A percentile compares a stretch with the other conserved stretches of the same genome.
Conservation (phyloP, 2,113 vertebrate genomes). For the Malurus cyaneus region DNA sequence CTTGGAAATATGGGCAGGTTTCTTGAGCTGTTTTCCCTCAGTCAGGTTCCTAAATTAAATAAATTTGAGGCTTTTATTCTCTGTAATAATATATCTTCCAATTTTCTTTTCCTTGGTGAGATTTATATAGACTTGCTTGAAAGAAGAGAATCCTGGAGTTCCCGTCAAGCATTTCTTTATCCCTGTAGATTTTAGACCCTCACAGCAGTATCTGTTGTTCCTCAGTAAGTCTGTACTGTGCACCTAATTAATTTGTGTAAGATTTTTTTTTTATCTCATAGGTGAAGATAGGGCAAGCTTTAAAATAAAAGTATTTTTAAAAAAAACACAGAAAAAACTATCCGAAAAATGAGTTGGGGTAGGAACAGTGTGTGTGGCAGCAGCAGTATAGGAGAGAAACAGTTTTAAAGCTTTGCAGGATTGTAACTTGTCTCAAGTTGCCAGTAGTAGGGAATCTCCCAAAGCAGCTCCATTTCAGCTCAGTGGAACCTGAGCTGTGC, state of each 20-base stretch:
- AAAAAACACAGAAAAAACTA: fast-evolving
- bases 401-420: not conserved
- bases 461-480: not conserved
- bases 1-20: not conserved
- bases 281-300: not conserved
- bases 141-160: not conserved
- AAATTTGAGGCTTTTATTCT: not conserved
- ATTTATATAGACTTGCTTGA: not conserved
- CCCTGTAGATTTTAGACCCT: not conserved
- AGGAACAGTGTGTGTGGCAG: not conserved
- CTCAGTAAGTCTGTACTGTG: not conserved
- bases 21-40: not conserved
- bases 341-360: not conserved
- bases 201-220: not conserved
- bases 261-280: not conserved
- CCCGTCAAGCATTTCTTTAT: not conserved
- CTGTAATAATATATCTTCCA: not conserved
- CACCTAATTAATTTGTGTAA: not conserved
- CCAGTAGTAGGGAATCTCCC: not conserved
- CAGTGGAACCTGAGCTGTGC: not conserved
- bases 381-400: not conserved
- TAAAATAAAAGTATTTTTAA: not conserved
- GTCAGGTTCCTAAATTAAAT: not conserved
- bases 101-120: not conserved
- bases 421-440: not conserved